Percentiles rank a stretch among this genome's conserved stretches.
phyloP scores from a whole-genome alignment of 2,888 invertebrate species.

The Campoplex capitator region DNA sequence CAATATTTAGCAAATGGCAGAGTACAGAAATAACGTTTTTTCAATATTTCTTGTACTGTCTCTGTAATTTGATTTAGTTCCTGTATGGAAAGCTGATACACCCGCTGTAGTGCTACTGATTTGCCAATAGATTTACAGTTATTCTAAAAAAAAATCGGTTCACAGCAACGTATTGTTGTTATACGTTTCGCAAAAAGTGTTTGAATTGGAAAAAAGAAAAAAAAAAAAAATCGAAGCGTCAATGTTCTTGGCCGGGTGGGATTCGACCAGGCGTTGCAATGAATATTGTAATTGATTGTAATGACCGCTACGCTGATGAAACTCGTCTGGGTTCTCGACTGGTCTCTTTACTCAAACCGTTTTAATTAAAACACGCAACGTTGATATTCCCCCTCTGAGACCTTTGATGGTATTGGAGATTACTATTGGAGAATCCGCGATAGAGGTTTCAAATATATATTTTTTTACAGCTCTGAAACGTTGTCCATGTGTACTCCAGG shows the following conservation, averaged over 20 bases:
- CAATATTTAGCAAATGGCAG: neutral
- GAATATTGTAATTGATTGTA: conserved; percentile 3
- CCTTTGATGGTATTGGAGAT: neutral
- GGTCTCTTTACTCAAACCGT: conserved; percentile 13
- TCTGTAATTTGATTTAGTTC: neutral
- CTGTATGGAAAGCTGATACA: neutral
- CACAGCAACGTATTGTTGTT: neutral
- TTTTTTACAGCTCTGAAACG: neutral
- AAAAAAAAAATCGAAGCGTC: neutral
- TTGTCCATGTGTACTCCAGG: neutral
- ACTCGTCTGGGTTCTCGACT: neutral
- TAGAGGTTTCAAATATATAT: neutral
- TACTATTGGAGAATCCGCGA: neutral
- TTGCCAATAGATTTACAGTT: neutral
- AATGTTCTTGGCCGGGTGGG: neutral
- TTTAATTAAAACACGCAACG: conserved; percentile 6
- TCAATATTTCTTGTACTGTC: neutral
- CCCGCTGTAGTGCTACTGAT: neutral
- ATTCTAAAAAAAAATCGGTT: neutral
- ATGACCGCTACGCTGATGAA: conserved; percentile 12
- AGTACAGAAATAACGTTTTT: neutral
- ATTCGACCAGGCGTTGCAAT: neutral
- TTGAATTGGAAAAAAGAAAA: neutral
- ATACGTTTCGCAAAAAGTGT: neutral
- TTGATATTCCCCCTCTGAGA: neutral